Evolutionary conservation across 2,797 vertebrate genomes (phyloP).

Genomic region (Lagocephalus sceleratus): DNA sequence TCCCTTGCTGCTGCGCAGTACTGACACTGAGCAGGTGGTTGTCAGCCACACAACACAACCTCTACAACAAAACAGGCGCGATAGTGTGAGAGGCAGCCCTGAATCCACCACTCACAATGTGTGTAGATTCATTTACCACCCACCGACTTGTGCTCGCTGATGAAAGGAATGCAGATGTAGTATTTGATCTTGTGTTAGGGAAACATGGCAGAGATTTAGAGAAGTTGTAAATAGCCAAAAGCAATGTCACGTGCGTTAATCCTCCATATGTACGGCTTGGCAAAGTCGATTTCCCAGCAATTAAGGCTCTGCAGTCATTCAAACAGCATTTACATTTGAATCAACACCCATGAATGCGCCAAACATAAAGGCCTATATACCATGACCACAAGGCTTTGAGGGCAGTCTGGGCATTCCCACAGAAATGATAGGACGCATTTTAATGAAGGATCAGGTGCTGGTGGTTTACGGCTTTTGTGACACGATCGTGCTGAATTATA

Average conservation of each 20-base stretch:
- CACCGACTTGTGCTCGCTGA: constrained; percentile 34
- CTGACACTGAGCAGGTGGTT: constrained; percentile 38
- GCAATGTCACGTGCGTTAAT: constrained; percentile 56
- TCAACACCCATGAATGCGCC: constrained; percentile 49
- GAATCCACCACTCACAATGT: constrained; percentile 57
- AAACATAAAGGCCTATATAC: constrained; percentile 40
- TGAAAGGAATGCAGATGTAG: constrained; percentile 49
- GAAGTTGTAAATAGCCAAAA: constrained; percentile 41
- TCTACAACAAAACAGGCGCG: constrained; percentile 32
- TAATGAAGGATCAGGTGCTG: constrained; percentile 49
- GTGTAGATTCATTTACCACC: constrained; percentile 59
- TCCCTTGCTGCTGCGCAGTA: constrained; percentile 14
- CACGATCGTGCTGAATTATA: constrained; percentile 59
- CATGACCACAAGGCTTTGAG: constrained; percentile 25
- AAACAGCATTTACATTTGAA: constrained; percentile 75
- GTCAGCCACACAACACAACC: constrained; percentile 15
- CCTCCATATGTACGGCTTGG: constrained; percentile 46
- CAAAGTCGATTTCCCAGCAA: constrained; percentile 65
- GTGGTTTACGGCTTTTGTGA: constrained; percentile 25
- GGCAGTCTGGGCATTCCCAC: constrained; percentile 10
- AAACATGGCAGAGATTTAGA: constrained; percentile 37
- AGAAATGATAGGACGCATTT: constrained; percentile 46
- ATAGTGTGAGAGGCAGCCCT: constrained; percentile 21
- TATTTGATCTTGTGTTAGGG: constrained; percentile 48
- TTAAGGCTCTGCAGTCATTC: constrained; percentile 39